phyloP scores from a whole-genome alignment of 37 sponge, comb jelly and placozoan genomes.

The Axinella damicornis region DNA sequence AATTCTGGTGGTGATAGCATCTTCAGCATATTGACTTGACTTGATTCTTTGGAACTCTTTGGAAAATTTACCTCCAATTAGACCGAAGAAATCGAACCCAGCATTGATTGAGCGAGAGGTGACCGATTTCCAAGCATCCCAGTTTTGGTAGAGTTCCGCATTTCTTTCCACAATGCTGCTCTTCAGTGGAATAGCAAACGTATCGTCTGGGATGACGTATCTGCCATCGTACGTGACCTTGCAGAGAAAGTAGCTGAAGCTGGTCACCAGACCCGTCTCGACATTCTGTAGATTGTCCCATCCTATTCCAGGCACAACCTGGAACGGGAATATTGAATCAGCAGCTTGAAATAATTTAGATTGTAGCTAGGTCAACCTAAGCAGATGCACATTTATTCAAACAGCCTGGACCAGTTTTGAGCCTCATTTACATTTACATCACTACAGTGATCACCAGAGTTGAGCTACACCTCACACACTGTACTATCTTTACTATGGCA shows the following conservation, averaged over 20 bases:
- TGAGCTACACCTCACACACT: no score
- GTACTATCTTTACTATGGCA: no score
- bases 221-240: constrained; percentile 36
- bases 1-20: constrained; percentile 26
- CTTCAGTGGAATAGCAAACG: constrained; percentile 46
- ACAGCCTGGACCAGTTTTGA: no score
- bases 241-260: constrained; percentile 43
- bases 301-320: constrained; percentile 57
- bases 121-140: constrained; percentile 33
- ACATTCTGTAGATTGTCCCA: constrained; percentile 68
- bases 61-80: constrained; percentile 60
- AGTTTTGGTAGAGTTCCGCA: constrained; percentile 38
- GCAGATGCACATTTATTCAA: no score
- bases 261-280: constrained; percentile 32
- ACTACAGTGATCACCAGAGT: no score
- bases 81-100: constrained; percentile 13
- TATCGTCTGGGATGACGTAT: constrained; percentile 54
- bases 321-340: no score
- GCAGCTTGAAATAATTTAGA: no score
- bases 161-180: constrained; percentile 37
- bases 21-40: constrained; percentile 18
- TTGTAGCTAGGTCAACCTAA: no score
- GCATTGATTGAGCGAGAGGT: constrained; percentile 52
- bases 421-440: no score
- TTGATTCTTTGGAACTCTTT: constrained; percentile 24